A percentile compares a stretch with the other conserved stretches of the same genome.
Evolutionary conservation across 2,113 vertebrate genomes (phyloP).

Genomic region (Talpa occidentalis): DNA sequence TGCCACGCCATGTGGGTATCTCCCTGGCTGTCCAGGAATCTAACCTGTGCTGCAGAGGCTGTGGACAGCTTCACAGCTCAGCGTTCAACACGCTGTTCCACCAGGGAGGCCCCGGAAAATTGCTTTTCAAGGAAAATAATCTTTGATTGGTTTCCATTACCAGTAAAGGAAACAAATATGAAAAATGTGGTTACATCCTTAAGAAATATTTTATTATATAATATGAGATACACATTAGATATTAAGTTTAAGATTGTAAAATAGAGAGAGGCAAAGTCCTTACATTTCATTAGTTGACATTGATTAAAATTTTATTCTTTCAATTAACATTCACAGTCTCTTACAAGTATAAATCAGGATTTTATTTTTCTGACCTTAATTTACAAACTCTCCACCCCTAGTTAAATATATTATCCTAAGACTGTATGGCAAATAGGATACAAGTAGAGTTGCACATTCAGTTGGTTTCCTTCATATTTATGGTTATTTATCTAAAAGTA

Average conservation of each 20-base stretch:
- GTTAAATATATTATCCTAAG: not conserved
- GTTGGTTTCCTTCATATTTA: not conserved
- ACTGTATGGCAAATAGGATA: not conserved
- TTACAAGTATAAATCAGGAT: not conserved
- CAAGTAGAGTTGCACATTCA: not conserved
- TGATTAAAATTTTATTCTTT: not conserved
- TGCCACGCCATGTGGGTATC: no score
- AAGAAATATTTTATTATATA: not conserved
- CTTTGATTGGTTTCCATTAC: not conserved
- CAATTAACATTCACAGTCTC: not conserved
- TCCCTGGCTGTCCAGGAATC: no score
- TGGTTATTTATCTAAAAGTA: not conserved
- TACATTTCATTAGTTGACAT: not conserved
- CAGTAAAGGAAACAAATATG: not conserved
- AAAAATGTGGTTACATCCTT: not conserved
- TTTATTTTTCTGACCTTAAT: not conserved
- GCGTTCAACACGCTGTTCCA: no score
- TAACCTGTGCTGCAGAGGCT: no score
- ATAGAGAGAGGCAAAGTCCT: not conserved
- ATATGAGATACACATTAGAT: not conserved
- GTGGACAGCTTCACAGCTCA: no score
- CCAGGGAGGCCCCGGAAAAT: no score
- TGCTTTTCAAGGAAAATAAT: not conserved
- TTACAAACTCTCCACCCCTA: not conserved
- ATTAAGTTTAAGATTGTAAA: not conserved